A percentile compares a stretch with the other conserved stretches of the same genome.
Evolutionary conservation across 2,113 vertebrate species (phyloP).

Genomic region (Trogon surrucura): DNA sequence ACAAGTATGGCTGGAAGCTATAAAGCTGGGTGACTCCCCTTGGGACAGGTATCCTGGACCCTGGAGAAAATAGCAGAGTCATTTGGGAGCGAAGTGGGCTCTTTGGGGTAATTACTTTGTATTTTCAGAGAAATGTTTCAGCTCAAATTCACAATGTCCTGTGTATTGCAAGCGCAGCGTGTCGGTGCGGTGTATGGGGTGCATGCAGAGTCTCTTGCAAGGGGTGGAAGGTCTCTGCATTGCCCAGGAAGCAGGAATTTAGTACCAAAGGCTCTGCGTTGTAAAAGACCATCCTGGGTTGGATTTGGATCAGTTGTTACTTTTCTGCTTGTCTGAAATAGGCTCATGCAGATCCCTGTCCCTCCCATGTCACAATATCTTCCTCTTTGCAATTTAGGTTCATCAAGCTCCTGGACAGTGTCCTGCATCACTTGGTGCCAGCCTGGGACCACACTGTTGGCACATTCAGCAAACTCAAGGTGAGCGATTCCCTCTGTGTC

Average conservation of each 20-base stretch:
- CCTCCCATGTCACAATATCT: background rate
- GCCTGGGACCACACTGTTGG: conserved; percentile 95
- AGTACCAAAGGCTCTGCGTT: background rate
- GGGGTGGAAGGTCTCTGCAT: background rate
- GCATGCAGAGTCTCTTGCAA: background rate
- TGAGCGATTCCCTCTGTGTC: conserved; percentile 53
- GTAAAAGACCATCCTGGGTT: background rate
- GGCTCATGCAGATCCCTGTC: background rate
- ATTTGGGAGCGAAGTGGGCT: background rate
- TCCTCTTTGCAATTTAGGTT: conserved; percentile 79
- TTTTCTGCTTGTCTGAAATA: background rate
- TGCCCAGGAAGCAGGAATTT: background rate
- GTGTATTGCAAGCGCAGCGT: fast-evolving
- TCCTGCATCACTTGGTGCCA: conserved; percentile 91
- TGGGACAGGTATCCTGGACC: background rate
- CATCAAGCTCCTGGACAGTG: conserved; percentile 89
- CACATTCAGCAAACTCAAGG: conserved; percentile 95
- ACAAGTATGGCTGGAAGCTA: background rate
- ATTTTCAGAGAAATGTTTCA: background rate
- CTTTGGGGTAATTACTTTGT: background rate
- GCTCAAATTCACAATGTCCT: background rate
- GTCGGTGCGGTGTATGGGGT: fast-evolving
- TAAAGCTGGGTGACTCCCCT: background rate
- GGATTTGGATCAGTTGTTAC: background rate
- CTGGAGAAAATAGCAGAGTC: background rate